phyloP scores from a whole-genome alignment of 2,113 vertebrate species.

The Leucoraja erinaceus region DNA sequence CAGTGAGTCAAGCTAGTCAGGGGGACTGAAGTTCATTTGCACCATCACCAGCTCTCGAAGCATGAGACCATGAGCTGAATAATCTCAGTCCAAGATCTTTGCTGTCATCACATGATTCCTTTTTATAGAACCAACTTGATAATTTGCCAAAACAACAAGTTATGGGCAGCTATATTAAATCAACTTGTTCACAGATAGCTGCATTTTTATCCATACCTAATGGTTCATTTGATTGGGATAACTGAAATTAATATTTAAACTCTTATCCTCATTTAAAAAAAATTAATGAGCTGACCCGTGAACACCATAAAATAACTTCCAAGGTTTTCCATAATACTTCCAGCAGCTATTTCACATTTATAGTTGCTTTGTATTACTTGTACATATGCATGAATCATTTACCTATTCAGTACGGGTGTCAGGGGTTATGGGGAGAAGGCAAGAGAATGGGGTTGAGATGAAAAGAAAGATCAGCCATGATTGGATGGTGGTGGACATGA shows the following conservation, averaged over 20 bases:
- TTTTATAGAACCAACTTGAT: neutral
- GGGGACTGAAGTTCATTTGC: too few species aligned
- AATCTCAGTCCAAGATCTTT: neutral
- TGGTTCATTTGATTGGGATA: neutral
- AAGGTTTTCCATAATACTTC: neutral
- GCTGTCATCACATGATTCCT: neutral
- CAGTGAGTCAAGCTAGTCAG: too few species aligned
- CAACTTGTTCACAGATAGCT: neutral
- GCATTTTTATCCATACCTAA: neutral
- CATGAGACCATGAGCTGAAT: too few species aligned
- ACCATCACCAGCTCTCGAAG: too few species aligned
- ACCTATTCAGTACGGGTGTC: too few species aligned
- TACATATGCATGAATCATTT: too few species aligned
- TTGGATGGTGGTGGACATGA: too few species aligned
- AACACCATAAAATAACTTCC: neutral
- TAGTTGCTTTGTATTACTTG: neutral
- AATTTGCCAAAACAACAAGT: neutral
- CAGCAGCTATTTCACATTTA: neutral
- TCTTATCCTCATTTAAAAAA: neutral
- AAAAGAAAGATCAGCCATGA: too few species aligned
- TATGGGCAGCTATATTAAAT: neutral
- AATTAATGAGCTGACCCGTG: neutral
- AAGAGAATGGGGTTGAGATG: too few species aligned
- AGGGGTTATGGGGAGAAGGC: too few species aligned
- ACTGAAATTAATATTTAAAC: neutral